Conservation (phyloP, 2,888 invertebrate species). For the Platycheirus albimanus region DNA sequence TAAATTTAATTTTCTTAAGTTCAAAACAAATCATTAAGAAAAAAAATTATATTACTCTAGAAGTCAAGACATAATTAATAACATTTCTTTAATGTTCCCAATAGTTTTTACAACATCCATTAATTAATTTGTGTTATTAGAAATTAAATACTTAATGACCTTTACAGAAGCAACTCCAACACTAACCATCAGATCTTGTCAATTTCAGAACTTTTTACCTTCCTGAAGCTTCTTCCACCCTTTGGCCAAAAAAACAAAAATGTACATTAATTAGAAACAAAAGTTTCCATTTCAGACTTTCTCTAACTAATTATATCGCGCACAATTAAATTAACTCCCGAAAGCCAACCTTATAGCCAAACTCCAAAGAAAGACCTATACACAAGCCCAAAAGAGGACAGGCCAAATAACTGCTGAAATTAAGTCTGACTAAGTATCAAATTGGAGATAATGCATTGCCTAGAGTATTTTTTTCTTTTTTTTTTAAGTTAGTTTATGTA, state of each 20-base stretch:
- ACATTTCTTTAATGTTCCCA: too few species aligned
- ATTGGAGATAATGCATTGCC: conserved; percentile 39
- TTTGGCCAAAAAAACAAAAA: conserved; percentile 13
- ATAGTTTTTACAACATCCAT: background rate
- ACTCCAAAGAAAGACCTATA: background rate
- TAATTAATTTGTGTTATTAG: background rate
- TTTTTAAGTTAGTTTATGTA: conserved; percentile 17
- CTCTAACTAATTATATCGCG: conserved; percentile 43
- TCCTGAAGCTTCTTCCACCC: background rate
- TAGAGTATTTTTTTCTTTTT: conserved; percentile 11
- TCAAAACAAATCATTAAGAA: too few species aligned
- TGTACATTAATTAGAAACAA: background rate
- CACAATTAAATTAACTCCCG: conserved; percentile 42
- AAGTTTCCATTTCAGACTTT: conserved; percentile 48
- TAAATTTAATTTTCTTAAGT: too few species aligned
- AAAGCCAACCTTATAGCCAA: conserved; percentile 1
- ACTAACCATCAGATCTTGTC: background rate
- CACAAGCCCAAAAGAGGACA: conserved; percentile 26
- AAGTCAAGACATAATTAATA: too few species aligned
- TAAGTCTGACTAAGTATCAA: conserved; percentile 37
- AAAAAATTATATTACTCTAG: too few species aligned
- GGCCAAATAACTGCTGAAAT: conserved; percentile 26
- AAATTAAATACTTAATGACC: background rate
- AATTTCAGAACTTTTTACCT: background rate
- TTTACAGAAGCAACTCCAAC: background rate